A percentile compares a stretch with the other conserved stretches of the same genome.
Evolutionary conservation across 2,113 vertebrate species (phyloP).

Genomic region (Gambusia holbrooki): DNA sequence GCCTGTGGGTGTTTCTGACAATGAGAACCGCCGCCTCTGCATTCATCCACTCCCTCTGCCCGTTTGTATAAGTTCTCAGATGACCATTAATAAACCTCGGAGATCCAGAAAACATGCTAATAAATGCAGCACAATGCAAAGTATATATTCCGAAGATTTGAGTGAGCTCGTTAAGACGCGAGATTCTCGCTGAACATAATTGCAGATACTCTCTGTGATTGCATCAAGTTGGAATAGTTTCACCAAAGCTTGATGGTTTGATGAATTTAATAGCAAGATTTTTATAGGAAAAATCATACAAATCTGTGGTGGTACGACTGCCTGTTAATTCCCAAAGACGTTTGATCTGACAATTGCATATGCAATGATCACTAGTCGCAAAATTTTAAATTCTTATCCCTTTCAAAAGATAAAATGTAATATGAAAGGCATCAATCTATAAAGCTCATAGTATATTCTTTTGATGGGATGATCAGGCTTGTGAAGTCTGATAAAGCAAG

Average conservation of each 20-base stretch:
- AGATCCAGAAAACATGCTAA: neutral
- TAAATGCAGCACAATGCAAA: neutral
- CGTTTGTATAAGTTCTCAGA: slow-evolving; percentile 12
- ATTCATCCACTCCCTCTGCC: slow-evolving; percentile 30
- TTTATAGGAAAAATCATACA: neutral
- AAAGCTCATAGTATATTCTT: neutral
- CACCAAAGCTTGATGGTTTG: neutral
- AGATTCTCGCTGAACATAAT: no score
- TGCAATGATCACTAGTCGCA: neutral
- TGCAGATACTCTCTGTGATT: neutral
- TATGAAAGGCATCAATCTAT: neutral
- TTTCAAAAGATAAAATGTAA: neutral
- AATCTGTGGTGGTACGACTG: neutral
- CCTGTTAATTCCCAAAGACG: neutral
- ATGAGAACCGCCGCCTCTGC: slow-evolving; percentile 36
- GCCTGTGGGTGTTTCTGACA: slow-evolving; percentile 55
- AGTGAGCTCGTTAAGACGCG: neutral
- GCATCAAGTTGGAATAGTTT: no score
- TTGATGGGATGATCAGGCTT: neutral
- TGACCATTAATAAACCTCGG: neutral
- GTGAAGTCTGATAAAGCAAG: neutral
- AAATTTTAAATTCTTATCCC: neutral
- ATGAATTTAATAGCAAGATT: neutral
- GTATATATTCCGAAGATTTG: neutral
- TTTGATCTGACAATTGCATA: neutral